These are phyloP conservation scores for Mustela nigripes DNA, from an alignment of 2,113 vertebrate genomes.

Conservation along the genomic window DNA sequence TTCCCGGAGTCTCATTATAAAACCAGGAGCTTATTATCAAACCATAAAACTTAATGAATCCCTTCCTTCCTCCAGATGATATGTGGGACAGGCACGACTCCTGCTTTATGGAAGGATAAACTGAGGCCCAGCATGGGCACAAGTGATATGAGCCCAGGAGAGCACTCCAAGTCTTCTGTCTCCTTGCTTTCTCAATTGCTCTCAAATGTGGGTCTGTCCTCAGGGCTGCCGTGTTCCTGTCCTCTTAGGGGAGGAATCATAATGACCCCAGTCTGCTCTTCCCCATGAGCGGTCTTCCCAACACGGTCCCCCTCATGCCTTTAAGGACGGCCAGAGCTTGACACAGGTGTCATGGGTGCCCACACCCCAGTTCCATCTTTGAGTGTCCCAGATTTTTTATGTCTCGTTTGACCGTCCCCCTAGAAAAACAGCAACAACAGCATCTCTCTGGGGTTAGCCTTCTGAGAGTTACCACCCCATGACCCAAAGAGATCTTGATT, in stretches of 20 bases:
- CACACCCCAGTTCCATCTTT: neutral
- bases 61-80: slow-evolving; percentile 60
- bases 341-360: neutral
- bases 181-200: neutral
- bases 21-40: slow-evolving; percentile 60
- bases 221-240: neutral
- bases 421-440: neutral
- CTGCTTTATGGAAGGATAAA: slow-evolving; percentile 43
- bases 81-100: slow-evolving; percentile 35
- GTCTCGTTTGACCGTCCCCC: neutral
- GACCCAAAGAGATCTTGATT: neutral
- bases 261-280: neutral
- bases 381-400: neutral
- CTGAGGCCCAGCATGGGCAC: slow-evolving; percentile 1
- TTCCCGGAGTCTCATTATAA: slow-evolving; percentile 54
- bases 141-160: neutral
- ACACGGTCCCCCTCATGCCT: neutral
- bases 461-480: neutral
- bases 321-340: slow-evolving; percentile 22
- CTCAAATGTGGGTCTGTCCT: neutral
- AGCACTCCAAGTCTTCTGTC: neutral
- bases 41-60: slow-evolving; percentile 72
- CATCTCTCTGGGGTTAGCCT: neutral
- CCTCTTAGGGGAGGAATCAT: neutral
- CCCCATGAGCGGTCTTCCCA: neutral